Base-by-base conservation (phyloP, 92 coral and sea anemone species). In the Palythoa grandiflora region DNA sequence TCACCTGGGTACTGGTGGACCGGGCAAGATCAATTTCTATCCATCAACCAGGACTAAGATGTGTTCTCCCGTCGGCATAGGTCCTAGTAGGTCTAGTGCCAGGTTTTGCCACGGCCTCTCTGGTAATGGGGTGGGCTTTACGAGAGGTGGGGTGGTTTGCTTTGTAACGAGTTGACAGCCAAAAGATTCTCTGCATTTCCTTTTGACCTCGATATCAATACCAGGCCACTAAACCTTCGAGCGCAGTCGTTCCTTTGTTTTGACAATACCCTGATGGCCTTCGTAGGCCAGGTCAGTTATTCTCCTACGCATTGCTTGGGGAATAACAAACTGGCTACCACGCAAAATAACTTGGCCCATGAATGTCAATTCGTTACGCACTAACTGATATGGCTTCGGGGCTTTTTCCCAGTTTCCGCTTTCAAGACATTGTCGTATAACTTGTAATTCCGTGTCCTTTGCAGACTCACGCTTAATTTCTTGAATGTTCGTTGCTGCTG, bases 181-280 rank as follows among this genome's bases (percentile, higher is more conserved):
- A 28, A 28, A 28, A 28, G 0, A 28, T 28, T 28, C 28, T 28
- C 28, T 28, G 28, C 28, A 28, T 47, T 37, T 60, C 48, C 79
- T 39, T 35, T 90, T 91, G 0, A 78, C 91, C 20, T 85, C 89
- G 14, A 68, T 73, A 72, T 91, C 92, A 48, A 93, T 84, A 6
- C 86, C 90, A 10, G 92, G 94, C 92, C 94, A 89, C 92, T 90
- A 91, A 3, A 89, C 90, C 48, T 89, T 91, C 0, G 9, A 84
- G 16, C 94, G 39, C 28, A 92, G 55, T 20, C 90, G 44, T 80
- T 89, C 91, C 59, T 90, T 93, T 19, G 85, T 90, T 77, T 78
- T 90, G 10, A 87, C 88, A 21, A 87, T 55, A 3, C 95, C 93
- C 21, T 90, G 95, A 77, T 93, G 95, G 68, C 92, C 28, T 28